A percentile compares a stretch with the other conserved stretches of the same genome.
Evolutionary conservation across 2,113 vertebrate species (phyloP).

Genomic region (Vidua macroura): DNA sequence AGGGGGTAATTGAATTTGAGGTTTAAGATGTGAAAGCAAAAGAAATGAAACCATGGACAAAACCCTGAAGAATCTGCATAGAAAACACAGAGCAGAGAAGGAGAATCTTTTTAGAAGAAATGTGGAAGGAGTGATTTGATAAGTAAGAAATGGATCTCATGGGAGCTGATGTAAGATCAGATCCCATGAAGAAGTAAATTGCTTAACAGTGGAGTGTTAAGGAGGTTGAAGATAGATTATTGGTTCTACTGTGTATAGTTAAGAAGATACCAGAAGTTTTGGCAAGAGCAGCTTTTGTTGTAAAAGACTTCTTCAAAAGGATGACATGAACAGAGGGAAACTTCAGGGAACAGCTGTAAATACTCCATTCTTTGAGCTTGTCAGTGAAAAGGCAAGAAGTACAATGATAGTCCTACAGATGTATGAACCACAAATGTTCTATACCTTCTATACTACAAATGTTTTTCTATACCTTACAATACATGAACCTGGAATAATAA

Average conservation of each 20-base stretch:
- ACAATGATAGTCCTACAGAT: background rate
- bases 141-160: background rate
- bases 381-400: background rate
- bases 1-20: background rate
- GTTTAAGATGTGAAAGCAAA: background rate
- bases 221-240: background rate
- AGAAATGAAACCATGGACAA: background rate
- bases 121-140: background rate
- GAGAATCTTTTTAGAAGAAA: background rate
- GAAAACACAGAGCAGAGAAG: fast-evolving
- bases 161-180: background rate
- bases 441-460: too few species aligned
- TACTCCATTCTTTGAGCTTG: background rate
- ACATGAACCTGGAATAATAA: background rate
- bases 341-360: background rate
- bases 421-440: background rate
- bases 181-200: background rate
- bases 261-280: background rate
- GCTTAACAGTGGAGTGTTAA: background rate
- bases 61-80: background rate
- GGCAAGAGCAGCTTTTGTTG: background rate
- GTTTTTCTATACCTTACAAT: background rate
- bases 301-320: background rate
- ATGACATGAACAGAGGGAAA: background rate
- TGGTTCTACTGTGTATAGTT: background rate